Conservation (phyloP, 2,888 invertebrate genomes). For the Vannuccia rotundouncinata region DNA sequence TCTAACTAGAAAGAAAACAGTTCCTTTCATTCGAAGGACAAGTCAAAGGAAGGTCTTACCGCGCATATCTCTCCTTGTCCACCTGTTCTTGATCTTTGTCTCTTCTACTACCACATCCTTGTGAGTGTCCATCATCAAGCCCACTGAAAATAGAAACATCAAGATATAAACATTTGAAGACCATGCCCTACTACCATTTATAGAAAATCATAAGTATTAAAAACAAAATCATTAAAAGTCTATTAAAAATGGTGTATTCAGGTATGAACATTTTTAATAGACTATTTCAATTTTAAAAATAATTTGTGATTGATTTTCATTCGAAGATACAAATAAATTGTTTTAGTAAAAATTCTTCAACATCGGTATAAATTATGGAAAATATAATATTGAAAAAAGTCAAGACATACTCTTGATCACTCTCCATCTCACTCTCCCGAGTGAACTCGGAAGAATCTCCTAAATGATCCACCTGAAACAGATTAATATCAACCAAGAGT, state of each 20-base stretch:
- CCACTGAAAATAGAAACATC: neutral
- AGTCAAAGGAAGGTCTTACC: no score
- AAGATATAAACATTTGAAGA: neutral
- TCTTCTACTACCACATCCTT: conserved; percentile 23
- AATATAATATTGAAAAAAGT: neutral
- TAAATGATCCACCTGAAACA: conserved; percentile 15
- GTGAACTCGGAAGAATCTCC: conserved; percentile 35
- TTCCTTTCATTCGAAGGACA: no score
- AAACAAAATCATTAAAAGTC: neutral
- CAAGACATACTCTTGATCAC: conserved; percentile 39
- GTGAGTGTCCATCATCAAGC: conserved; percentile 5
- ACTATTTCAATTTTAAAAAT: no score
- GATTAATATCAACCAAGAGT: no score
- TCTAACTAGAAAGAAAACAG: no score
- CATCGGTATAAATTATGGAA: no score
- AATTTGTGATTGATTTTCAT: no score
- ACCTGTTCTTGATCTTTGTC: conserved; percentile 38
- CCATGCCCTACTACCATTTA: no score
- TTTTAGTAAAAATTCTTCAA: no score
- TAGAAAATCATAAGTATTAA: neutral
- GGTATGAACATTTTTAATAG: neutral
- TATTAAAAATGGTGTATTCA: no score
- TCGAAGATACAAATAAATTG: no score
- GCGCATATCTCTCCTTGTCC: conserved; percentile 38
- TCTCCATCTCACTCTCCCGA: conserved; percentile 35